phyloP scores from a whole-genome alignment of 2,888 invertebrate species.

The Octonoba sinensis region DNA sequence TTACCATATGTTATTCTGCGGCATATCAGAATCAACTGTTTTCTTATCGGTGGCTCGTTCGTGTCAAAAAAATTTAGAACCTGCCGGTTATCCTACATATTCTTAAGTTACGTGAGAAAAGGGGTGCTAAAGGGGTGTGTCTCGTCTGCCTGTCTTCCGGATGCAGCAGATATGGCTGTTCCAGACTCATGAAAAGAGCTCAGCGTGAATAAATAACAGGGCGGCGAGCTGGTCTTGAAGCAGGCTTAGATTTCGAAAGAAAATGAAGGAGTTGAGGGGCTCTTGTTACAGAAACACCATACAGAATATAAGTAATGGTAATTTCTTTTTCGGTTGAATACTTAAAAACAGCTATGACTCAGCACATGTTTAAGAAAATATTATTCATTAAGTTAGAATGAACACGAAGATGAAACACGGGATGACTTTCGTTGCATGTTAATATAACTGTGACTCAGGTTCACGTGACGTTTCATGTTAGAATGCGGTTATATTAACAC shows the following conservation, averaged over 20 bases:
- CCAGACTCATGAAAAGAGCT: conserved; percentile 1
- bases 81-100: neutral
- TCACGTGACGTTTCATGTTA: too few species aligned
- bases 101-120: conserved; percentile 29
- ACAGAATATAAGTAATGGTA: too few species aligned
- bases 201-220: conserved; percentile 22
- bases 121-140: conserved; percentile 31
- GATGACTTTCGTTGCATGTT: too few species aligned
- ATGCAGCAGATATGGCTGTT: neutral
- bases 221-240: conserved; percentile 7
- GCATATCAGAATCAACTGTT: neutral
- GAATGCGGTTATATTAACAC: too few species aligned
- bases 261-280: too few species aligned
- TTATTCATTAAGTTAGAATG: too few species aligned
- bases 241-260: conserved; percentile 9
- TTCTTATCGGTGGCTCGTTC: conserved; percentile 5
- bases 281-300: too few species aligned
- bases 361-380: too few species aligned
- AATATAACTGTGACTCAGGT: too few species aligned
- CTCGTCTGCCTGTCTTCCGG: conserved; percentile 18
- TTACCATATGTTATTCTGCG: neutral
- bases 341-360: too few species aligned
- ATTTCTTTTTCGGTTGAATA: too few species aligned
- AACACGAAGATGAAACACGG: too few species aligned
- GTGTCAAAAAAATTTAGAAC: neutral